A percentile compares a stretch with the other conserved stretches of the same genome.
phyloP scores from a whole-genome alignment of 2,113 vertebrate genomes.

The Varanus salvator region DNA sequence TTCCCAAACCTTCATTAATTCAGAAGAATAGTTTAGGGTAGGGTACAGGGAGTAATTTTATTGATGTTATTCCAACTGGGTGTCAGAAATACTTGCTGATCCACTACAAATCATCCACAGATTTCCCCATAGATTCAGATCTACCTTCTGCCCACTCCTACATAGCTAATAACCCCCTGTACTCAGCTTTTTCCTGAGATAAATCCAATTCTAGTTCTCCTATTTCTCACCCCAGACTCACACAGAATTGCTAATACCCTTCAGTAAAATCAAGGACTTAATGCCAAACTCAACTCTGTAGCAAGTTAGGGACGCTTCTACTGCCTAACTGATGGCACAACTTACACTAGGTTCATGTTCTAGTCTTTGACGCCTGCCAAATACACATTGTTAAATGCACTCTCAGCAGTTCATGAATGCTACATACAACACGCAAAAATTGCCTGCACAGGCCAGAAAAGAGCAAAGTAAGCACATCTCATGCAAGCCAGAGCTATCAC shows the following conservation, averaged over 20 bases:
- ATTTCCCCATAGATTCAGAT: too few relatives aligned
- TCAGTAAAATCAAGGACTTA: conserved; percentile 37
- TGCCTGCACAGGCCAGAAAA: conserved; percentile 21
- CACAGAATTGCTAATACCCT: conserved; percentile 9
- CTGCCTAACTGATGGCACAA: conserved; percentile 14
- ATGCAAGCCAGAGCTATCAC: conserved; percentile 61
- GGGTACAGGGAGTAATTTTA: too few relatives aligned
- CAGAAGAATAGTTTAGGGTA: too few relatives aligned
- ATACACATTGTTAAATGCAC: conserved; percentile 45
- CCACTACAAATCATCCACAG: too few relatives aligned
- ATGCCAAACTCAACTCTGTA: conserved; percentile 28
- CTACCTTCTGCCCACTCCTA: too few relatives aligned
- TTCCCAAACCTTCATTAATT: too few relatives aligned
- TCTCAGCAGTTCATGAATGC: conserved; percentile 45
- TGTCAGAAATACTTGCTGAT: too few relatives aligned
- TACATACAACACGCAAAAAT: conserved; percentile 50
- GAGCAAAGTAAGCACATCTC: conserved; percentile 56
- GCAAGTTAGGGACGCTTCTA: background rate
- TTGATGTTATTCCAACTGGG: too few relatives aligned
- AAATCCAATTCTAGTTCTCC: conserved; percentile 24
- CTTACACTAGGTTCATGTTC: conserved; percentile 13
- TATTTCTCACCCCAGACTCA: background rate
- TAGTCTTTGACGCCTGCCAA: conserved; percentile 37
- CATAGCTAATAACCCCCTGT: too few relatives aligned
- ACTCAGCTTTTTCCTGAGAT: background rate